Evolutionary conservation across 2,888 invertebrate species (phyloP), one percentile per base, ranked within the genome.

Genomic region (Leptopilina myrica): DNA sequence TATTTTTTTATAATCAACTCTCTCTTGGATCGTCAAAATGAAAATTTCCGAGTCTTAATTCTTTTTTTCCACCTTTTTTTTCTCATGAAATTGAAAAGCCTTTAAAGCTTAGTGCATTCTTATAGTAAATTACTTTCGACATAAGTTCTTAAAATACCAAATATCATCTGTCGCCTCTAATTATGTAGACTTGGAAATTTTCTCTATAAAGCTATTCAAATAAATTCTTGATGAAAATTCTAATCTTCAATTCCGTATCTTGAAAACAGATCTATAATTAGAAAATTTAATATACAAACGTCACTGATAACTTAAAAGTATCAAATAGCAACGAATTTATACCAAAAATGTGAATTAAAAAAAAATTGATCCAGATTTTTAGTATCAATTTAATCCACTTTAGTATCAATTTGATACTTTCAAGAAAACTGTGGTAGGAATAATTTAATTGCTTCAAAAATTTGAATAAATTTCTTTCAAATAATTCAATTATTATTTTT

Each of bases 161-260:
- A 62, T 62, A 62, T 62, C 62, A 62, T 62, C 62, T 62, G 62
- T 62, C 62, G 62, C 9, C n/a, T 62, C 9, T 62, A 62, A 62
- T 62, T 62, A 62, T 62, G 20, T 15, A 62, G 9, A 20, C 2
- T 20, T 62, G 62, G 5, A 62, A 62, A 62, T 20, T 62, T 20
- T 20, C 62, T 62, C 20, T 62, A 62, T 20, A 6, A 62, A 8
- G 43, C 43, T 43, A 43, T 43, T 43, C 43, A 62, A 59, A 1
- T 20, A 20, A 9, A 26, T 62, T 15, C n/a, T n/a, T 7, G 59
- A n/a, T 62, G 62, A 62, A 15, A 62, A 62, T 62, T 62, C 62
- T 62, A 15, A 62, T n/a, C 62, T 62, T 62, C 15, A 62, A 62
- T 62, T 62, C 15, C 8, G 6, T 20, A 9, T 20, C 7, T 7